Evolutionary conservation across 2,113 vertebrate genomes (phyloP), one percentile per base, ranked within the genome.

Genomic region (Ibidorhyncha struthersii): DNA sequence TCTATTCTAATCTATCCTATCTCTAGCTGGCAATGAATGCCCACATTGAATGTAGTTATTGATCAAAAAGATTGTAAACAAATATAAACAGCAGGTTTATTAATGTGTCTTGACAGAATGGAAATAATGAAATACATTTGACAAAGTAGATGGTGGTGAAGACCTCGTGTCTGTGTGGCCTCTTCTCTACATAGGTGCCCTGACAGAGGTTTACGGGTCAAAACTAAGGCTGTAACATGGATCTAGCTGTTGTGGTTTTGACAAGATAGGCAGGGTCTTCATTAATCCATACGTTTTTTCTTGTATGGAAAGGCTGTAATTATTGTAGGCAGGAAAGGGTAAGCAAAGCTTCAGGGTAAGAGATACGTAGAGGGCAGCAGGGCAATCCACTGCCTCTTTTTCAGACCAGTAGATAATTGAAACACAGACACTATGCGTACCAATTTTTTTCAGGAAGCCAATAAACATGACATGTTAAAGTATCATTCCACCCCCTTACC

Each of bases 1-100:
- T 67, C 40, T 76, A 1, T 88, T 91, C 80, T 97, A 66, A 73
- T 85, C 38, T 85, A 71, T 91, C 43, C 62, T 45, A 50, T 90
- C 43, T 90, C 79, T 82, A 85, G 12, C 66, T 91, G 81, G 70
- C 90, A 90, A 36, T 29, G 32, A 62, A 79, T 55, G 47, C 30
- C 19, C 25, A 18, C 36, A 74, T 80, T 1, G 13, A 88, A 86
- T 63, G 49, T 8, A 79, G 45, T 59, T 94, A 74, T 82, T 86
- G 91, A 96, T 89, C n/a, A 70, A 87, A 69, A 86, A 29, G 32
- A 34, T 63, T 63, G 66, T 93, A 84, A 97, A 86, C 62, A 56
- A 86, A 80, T 49, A 49, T 82, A 93, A 94, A 86, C 41, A 59
- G 86, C 5, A 53, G 4, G n/a, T 86, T 96, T 96, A 74, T 93